phyloP scores from a whole-genome alignment of 1,140 invertebrate species.

The Drosophila hydei region DNA sequence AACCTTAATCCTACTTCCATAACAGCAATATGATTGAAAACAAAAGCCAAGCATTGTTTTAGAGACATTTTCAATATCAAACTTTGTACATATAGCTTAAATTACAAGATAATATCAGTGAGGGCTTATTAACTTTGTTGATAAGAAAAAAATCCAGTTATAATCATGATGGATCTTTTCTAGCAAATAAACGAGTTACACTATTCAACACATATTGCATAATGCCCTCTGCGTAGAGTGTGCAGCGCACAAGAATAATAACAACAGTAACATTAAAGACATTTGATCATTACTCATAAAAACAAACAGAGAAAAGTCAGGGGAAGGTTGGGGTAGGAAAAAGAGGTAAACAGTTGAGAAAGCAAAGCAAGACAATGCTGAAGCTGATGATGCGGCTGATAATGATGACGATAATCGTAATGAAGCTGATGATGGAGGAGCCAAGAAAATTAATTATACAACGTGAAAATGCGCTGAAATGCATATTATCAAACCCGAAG shows the following conservation, averaged over 20 bases:
- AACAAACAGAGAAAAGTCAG: slow-evolving; percentile 45
- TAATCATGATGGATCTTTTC: no score
- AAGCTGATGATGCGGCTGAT: slow-evolving; percentile 12
- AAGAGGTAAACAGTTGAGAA: slow-evolving; percentile 27
- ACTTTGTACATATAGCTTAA: no score
- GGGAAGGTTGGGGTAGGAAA: not conserved
- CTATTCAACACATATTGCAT: not conserved
- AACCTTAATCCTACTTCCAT: no score
- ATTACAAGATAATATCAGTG: no score
- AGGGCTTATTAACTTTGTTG: no score
- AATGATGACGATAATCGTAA: slow-evolving; percentile 31
- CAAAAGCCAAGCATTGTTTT: no score
- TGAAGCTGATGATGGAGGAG: slow-evolving; percentile 27
- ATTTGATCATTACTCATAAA: slow-evolving; percentile 69
- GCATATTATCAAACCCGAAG: slow-evolving; percentile 9
- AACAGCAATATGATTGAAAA: no score
- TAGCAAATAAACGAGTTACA: not conserved
- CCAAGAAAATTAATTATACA: slow-evolving; percentile 69
- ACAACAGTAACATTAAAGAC: slow-evolving; percentile 34
- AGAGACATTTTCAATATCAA: no score
- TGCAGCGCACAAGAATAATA: slow-evolving; percentile 31
- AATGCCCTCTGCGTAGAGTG: not conserved
- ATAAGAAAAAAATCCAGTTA: no score
- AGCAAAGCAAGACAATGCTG: slow-evolving; percentile 50
- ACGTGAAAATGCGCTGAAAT: slow-evolving; percentile 76